Evolutionary conservation across 2,888 invertebrate species (phyloP), one percentile per base, ranked within the genome.

Genomic region (Drosophila nr. medialis): DNA sequence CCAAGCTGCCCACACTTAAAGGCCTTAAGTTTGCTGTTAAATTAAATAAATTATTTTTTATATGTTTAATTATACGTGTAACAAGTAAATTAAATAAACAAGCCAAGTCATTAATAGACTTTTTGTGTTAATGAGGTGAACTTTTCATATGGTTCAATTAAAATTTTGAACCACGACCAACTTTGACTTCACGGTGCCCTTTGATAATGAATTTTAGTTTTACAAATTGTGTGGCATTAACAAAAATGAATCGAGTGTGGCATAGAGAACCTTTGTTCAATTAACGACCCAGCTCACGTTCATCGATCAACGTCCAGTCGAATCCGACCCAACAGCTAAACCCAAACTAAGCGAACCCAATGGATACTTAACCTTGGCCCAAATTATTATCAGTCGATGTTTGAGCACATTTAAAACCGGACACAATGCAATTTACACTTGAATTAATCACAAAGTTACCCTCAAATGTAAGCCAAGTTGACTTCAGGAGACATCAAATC

Each of bases 391-490:
- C 66, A 67, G 56, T 30, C 8, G 32, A 61, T 58, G 64, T 67
- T 62, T n/a, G 59, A 70, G 42, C 40, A 66, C 27, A 64, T 56
- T 49, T 51, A 45, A 50, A 64, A 49, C 10, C 29, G 21, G 10
- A 45, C 53, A 69, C 58, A 74, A 60, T 73, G 77, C 73, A 80
- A 74, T 80, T 83, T 72, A 75, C 83, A 82, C 83, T 80, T 77
- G 78, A 85, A 82, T 75, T 80, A 82, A 79, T 84, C 81, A 67
- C 15, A 56, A 61, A 29, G 24, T 63, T 40, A 27, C 27, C 58
- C 65, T n/a, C 50, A 80, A 75, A 58, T 83, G 64, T 64, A 64
- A 75, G 68, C 56, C 40, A 72, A 80, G 71, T 64, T 64, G 59
- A 73, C 58, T 70, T 71, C 38, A 53, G 61, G 72, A 68, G 62